Conservation (phyloP, 2,888 invertebrate genomes). For the Sericinus montela region DNA sequence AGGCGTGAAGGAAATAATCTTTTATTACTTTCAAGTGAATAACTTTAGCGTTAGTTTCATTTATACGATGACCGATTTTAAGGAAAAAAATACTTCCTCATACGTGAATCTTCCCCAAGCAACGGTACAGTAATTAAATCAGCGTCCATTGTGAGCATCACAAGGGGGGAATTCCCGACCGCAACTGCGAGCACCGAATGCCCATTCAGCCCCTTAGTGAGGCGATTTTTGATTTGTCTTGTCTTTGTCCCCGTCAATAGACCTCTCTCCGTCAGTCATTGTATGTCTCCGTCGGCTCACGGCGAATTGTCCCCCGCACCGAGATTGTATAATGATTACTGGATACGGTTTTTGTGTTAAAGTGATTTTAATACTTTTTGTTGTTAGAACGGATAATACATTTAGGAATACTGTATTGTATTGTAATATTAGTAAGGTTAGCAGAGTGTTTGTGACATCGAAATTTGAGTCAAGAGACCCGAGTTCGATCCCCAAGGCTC, state of each 20-base stretch:
- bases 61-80: too few relatives aligned
- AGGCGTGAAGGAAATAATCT: too few relatives aligned
- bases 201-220: conserved; percentile 27
- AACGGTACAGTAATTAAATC: conserved; percentile 24
- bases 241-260: conserved; percentile 44
- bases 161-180: conserved; percentile 23
- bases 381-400: not conserved
- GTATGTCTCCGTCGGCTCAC: conserved; percentile 32
- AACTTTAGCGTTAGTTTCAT: too few relatives aligned
- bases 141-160: conserved; percentile 21
- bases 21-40: too few relatives aligned
- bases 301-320: conserved; percentile 27
- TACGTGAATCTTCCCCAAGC: too few relatives aligned
- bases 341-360: not conserved
- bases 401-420: too few relatives aligned
- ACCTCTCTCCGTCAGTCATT: conserved; percentile 48
- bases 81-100: too few relatives aligned
- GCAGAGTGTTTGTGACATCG: too few relatives aligned
- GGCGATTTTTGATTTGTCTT: conserved; percentile 49
- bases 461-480: too few relatives aligned
- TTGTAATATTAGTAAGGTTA: too few relatives aligned
- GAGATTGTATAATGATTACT: conserved; percentile 1
- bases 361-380: not conserved
- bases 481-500: too few relatives aligned
- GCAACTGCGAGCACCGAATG: conserved; percentile 12